Base-by-base conservation (phyloP, 2,888 invertebrate species). In the Cyclophora punctaria region DNA sequence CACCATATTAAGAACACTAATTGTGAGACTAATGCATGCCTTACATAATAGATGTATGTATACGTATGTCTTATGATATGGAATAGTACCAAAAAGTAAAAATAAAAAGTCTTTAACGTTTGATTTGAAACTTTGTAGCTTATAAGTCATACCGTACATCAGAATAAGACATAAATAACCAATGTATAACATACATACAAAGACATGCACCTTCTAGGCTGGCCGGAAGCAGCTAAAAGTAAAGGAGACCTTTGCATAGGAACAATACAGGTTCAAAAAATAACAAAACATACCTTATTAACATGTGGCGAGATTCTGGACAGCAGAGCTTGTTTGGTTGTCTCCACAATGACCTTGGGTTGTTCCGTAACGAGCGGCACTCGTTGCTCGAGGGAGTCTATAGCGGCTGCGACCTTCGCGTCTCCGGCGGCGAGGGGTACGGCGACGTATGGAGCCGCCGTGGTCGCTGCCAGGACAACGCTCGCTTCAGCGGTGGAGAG, bases 301-400 rank as follows among this genome's bases (percentile, higher is more conserved):
- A 90, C 75, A 60, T 87, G 87, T 35, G 91, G 91, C 20, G 91
- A 87, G 45, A 92, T 87, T 58, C 82, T 90, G 46, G 90, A 85
- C 41, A 90, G 73, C 2, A 92, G 90, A 59, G 90, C 91, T 56
- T 89, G 90, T 68, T 90, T 91, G 45, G 91, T 91, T 62, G 80
- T 90, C 62, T 86, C 87, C 34, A 87, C 83, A 7, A 87, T 87
- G 59, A 91, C 91, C 61, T 90, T 89, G 0, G 93, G 93, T 47
- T 90, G 90, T 61, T 93, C 92, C 48, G 91, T 90, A 46, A 93
- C 92, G 5, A 93, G 83, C 0, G 93, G 93, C 3, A 93, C 91
- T 57, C 90, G 89, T 50, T 90, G 88, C 71, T 93, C 93, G 47
- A 93, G 83, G 62, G 90, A 90, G 52, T 92, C 91, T 43, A 93